A percentile compares a stretch with the other conserved stretches of the same genome.
Conservation (phyloP, 2,113 vertebrate species). For the Otolemur garnettii region DNA sequence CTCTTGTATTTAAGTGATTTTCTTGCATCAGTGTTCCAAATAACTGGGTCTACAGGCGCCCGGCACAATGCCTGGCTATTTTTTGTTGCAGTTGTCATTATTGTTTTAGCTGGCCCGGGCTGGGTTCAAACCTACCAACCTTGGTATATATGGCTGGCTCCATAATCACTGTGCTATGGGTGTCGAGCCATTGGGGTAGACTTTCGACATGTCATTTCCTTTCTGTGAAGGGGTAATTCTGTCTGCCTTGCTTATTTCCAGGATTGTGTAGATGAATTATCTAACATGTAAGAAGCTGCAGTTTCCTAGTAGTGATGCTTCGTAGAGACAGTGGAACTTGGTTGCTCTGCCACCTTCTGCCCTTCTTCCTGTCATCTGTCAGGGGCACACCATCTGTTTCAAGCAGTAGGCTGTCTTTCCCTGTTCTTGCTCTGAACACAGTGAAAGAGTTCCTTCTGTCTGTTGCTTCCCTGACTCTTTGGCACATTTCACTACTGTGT, state of each 20-base stretch:
- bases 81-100: too few relatives aligned
- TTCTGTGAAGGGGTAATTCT: neutral
- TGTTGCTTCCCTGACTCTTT: constrained; percentile 57
- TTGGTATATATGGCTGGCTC: too few relatives aligned
- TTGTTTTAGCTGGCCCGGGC: too few relatives aligned
- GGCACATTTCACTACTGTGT: constrained; percentile 10
- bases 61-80: too few relatives aligned
- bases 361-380: constrained; percentile 64
- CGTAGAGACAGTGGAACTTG: constrained; percentile 24
- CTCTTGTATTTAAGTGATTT: too few relatives aligned
- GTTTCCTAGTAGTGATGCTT: constrained; percentile 43
- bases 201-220: constrained; percentile 6
- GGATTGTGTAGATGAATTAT: neutral
- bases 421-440: constrained; percentile 38
- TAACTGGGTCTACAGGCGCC: too few relatives aligned
- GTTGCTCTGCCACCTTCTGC: neutral
- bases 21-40: too few relatives aligned
- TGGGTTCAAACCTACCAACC: too few relatives aligned
- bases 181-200: neutral
- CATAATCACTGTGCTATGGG: too few relatives aligned
- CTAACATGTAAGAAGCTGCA: neutral
- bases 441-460: constrained; percentile 47
- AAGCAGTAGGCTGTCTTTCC: constrained; percentile 41
- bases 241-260: neutral
- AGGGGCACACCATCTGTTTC: constrained; percentile 51